A percentile compares a stretch with the other conserved stretches of the same genome.
Evolutionary conservation across 2,113 vertebrate species (phyloP).

Genomic region (Coptodon bakossiorum): DNA sequence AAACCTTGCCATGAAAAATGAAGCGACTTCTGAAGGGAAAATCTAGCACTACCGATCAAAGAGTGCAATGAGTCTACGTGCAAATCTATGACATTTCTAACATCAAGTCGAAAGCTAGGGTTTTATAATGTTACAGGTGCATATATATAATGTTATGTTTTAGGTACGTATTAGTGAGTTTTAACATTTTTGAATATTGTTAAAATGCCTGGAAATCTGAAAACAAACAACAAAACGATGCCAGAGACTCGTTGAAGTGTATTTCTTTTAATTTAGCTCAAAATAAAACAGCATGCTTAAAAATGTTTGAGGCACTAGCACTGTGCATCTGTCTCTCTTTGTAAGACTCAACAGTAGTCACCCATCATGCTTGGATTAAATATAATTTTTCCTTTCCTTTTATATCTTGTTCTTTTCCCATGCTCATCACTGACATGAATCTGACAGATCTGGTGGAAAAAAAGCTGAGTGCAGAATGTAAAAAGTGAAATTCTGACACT

Average conservation of each 20-base stretch:
- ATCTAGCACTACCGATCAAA: background rate
- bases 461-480: background rate
- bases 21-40: background rate
- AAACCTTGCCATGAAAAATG: background rate
- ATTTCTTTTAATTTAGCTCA: background rate
- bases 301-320: background rate
- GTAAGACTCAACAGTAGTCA: background rate
- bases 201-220: background rate
- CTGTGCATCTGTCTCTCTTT: background rate
- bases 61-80: rapidly evolving
- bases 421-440: background rate
- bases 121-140: background rate
- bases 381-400: background rate
- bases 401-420: background rate
- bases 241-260: background rate
- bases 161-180: background rate
- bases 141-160: background rate
- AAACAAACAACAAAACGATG: background rate
- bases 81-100: background rate
- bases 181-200: background rate
- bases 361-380: background rate
- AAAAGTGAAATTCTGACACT: background rate
- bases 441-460: background rate
- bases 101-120: background rate
- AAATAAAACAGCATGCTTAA: background rate